A percentile compares a stretch with the other conserved stretches of the same genome.
phyloP scores from a whole-genome alignment of 1,140 invertebrate genomes.

The Platyscapa corneri region DNA sequence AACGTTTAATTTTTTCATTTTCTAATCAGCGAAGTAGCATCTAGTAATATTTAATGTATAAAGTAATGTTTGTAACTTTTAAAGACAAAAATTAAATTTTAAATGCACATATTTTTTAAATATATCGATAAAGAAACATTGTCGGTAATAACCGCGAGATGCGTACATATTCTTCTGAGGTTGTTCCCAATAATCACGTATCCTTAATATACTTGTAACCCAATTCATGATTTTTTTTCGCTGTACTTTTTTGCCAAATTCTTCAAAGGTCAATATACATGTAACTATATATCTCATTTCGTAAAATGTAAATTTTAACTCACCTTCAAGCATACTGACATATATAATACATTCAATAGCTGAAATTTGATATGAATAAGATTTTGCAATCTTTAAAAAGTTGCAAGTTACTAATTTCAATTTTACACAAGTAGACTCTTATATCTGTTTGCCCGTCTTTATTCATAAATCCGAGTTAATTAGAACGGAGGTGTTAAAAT shows the following conservation, averaged over 20 bases:
- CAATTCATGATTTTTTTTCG: too few relatives aligned
- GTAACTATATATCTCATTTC: background rate
- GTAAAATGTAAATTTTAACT: background rate
- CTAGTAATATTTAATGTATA: too few relatives aligned
- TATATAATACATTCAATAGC: background rate
- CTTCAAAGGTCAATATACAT: background rate
- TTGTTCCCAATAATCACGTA: too few relatives aligned
- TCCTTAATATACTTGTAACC: too few relatives aligned
- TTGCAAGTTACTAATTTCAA: background rate
- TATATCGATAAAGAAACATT: too few relatives aligned
- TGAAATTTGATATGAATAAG: background rate
- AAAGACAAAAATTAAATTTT: too few relatives aligned
- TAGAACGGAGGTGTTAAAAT: background rate
- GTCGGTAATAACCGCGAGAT: too few relatives aligned
- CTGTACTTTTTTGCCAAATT: too few relatives aligned
- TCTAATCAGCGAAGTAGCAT: too few relatives aligned
- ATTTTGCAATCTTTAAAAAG: background rate
- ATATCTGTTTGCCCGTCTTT: background rate
- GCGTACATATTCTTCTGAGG: too few relatives aligned
- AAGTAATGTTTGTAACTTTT: too few relatives aligned
- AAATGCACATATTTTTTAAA: background rate
- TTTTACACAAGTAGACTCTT: background rate
- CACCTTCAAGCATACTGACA: background rate
- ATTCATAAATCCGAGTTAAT: background rate
- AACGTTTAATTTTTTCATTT: too few relatives aligned